Conservation (phyloP, 2,113 vertebrate species). For the Rhipidura dahli region DNA sequence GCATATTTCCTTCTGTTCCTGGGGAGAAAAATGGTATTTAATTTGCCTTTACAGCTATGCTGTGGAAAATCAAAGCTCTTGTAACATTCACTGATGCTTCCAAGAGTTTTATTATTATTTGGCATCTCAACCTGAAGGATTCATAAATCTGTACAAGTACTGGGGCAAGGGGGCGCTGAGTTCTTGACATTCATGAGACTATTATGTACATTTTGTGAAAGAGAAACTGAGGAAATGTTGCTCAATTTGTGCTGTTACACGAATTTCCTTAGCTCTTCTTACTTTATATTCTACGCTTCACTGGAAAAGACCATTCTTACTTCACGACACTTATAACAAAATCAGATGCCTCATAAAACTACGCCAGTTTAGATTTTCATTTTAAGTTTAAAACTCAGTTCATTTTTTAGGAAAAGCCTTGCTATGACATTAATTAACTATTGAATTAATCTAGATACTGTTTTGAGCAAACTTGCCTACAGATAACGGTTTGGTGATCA, state of each 20-base stretch:
- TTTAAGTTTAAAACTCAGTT: not conserved
- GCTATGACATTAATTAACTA: not conserved
- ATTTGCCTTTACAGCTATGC: not conserved
- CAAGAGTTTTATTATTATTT: not conserved
- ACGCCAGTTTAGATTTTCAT: not conserved
- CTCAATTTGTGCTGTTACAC: not conserved
- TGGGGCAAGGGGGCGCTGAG: fast-evolving
- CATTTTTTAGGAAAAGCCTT: not conserved
- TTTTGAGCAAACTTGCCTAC: not conserved
- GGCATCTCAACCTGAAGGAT: not conserved
- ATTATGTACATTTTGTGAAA: not conserved
- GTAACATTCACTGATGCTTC: not conserved
- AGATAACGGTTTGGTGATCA: not conserved
- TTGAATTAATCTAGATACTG: not conserved
- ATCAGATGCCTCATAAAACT: not conserved
- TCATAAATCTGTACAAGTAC: not conserved
- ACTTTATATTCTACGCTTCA: not conserved
- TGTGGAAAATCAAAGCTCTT: not conserved
- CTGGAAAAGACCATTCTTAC: not conserved
- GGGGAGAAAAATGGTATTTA: not conserved
- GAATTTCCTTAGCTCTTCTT: not conserved
- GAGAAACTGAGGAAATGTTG: not conserved
- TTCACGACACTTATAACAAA: not conserved
- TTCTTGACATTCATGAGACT: not conserved
- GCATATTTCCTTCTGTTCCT: not conserved